Evolutionary conservation across 2,888 invertebrate genomes (phyloP).

Genomic region (Aporophyla nigra): DNA sequence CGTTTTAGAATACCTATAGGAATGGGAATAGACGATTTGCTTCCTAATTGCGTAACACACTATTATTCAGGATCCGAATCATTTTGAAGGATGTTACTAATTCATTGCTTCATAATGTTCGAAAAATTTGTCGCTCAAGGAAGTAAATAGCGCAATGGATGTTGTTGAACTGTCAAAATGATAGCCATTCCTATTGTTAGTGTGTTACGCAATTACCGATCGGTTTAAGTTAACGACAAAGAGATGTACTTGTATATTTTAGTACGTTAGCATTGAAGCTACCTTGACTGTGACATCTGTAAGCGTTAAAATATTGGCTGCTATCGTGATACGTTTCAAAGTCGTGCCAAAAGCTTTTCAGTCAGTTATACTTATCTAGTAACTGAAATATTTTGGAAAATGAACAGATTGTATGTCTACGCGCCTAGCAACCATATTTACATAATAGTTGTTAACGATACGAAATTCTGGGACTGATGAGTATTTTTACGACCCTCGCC

Average conservation of each 20-base stretch:
- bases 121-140: too few species aligned
- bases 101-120: too few species aligned
- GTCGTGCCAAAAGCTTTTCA: constrained; percentile 32
- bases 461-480: constrained; percentile 38
- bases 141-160: too few species aligned
- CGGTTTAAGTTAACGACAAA: constrained; percentile 23
- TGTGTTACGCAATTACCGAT: too few species aligned
- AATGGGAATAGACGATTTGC: constrained; percentile 13
- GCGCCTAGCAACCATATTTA: constrained; percentile 37
- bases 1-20: not conserved
- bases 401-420: constrained; percentile 7
- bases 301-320: constrained; percentile 25
- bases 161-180: too few species aligned
- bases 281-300: constrained; percentile 20
- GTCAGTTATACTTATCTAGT: not conserved
- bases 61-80: too few species aligned
- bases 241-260: constrained; percentile 10
- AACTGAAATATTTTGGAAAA: constrained; percentile 11
- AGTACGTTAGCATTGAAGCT: not conserved
- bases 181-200: too few species aligned
- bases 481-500: constrained; percentile 50
- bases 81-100: too few species aligned
- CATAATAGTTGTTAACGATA: constrained; percentile 29
- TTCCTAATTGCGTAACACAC: too few species aligned
- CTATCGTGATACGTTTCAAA: constrained; percentile 7